Evolutionary conservation across 2,797 vertebrate genomes (phyloP).

Genomic region (Scleropages formosus): DNA sequence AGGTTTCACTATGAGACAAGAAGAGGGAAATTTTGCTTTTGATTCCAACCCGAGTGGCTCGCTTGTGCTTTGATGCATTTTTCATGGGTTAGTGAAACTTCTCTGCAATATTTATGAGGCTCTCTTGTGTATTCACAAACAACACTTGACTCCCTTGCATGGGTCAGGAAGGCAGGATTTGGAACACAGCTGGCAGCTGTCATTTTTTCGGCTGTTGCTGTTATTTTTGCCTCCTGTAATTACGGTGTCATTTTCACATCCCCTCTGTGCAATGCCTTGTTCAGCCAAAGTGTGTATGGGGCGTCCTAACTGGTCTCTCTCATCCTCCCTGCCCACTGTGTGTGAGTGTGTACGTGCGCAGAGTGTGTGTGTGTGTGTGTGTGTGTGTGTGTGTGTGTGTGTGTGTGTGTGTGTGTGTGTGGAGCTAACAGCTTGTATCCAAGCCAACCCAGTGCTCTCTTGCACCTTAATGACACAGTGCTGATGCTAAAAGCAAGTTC

Average conservation of each 20-base stretch:
- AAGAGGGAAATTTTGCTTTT: no score
- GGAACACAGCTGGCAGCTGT: background rate
- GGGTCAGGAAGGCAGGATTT: conserved; percentile 1
- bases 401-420: background rate
- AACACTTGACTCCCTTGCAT: conserved; percentile 5
- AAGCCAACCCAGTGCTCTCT: background rate
- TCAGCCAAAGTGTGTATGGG: background rate
- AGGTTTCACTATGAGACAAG: no score
- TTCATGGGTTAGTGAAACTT: conserved; percentile 13
- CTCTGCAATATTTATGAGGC: conserved; percentile 27
- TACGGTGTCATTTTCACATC: background rate
- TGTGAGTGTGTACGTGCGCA: no score
- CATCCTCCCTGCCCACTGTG: background rate
- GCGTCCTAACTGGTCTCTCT: background rate
- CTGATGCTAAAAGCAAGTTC: no score
- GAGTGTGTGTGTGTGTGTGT: no score
- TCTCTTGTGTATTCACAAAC: conserved; percentile 19
- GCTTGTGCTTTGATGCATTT: conserved; percentile 17
- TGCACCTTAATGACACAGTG: background rate
- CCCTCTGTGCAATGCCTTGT: background rate
- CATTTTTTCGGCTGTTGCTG: background rate
- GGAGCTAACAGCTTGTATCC: background rate
- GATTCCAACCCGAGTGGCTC: background rate
- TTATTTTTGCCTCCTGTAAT: background rate
- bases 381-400: no score